phyloP scores from a whole-genome alignment of 2,113 vertebrate genomes.

The Ramphastos sulfuratus region DNA sequence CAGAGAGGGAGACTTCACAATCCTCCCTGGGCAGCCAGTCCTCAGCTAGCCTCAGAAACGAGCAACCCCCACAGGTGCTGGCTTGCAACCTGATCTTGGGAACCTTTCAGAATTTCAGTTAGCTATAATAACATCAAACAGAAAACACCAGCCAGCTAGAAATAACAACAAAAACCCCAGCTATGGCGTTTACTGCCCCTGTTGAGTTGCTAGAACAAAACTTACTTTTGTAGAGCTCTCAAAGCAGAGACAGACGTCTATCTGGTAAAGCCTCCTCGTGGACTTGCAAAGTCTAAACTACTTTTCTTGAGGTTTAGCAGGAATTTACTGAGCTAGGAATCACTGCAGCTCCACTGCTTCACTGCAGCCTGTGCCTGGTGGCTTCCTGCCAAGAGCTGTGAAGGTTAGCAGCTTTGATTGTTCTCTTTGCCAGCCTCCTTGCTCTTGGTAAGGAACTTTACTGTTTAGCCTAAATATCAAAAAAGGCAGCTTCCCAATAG shows the following conservation, averaged over 20 bases:
- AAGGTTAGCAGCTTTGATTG: not conserved
- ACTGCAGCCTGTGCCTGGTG: not conserved
- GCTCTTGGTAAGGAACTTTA: not conserved
- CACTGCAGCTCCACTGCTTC: not conserved
- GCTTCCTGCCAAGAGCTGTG: not conserved
- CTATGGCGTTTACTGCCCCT: not conserved
- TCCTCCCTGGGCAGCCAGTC: no score
- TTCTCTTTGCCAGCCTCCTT: not conserved
- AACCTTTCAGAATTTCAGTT: not conserved
- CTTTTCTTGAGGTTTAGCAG: not conserved
- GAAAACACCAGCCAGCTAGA: not conserved
- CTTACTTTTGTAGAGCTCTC: not conserved
- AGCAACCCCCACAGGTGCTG: not conserved
- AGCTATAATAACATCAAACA: not conserved
- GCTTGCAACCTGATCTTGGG: not conserved
- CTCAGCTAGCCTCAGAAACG: not conserved
- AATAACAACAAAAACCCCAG: not conserved
- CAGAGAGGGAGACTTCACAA: no score
- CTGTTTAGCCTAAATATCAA: not conserved
- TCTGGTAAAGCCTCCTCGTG: accelerated
- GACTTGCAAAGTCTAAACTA: not conserved
- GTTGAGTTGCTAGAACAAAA: not conserved
- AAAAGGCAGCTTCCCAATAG: not conserved
- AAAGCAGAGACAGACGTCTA: not conserved
- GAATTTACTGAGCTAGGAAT: not conserved